A percentile compares a stretch with the other conserved stretches of the same genome.
Conservation (phyloP, 2,888 invertebrate species). For the Hedya salicella region DNA sequence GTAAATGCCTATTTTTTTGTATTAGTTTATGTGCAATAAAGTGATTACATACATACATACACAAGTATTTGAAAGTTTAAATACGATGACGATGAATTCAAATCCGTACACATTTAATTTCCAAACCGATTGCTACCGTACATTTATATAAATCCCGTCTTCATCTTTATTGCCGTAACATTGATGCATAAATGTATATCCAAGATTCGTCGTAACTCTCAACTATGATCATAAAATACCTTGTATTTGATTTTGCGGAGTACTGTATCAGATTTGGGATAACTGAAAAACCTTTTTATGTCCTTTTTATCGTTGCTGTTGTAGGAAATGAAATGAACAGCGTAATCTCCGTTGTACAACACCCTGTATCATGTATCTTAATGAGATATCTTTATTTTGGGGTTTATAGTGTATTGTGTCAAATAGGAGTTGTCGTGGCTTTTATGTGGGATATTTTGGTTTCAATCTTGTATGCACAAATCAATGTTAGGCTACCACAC, state of each 20-base stretch:
- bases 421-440: not conserved
- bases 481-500: not conserved
- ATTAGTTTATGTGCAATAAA: too few relatives aligned
- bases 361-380: constrained; percentile 38
- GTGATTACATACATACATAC: too few relatives aligned
- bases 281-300: constrained; percentile 39
- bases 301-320: constrained; percentile 25
- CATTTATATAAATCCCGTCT: constrained; percentile 11
- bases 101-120: too few relatives aligned
- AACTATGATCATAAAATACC: constrained; percentile 37
- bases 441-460: not conserved
- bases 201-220: constrained; percentile 32
- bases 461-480: not conserved
- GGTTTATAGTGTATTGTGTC: constrained; percentile 13
- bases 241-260: constrained; percentile 42
- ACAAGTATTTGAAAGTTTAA: too few relatives aligned
- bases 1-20: too few relatives aligned
- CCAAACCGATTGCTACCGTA: constrained; percentile 16
- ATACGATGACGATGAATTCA: too few relatives aligned
- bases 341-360: constrained; percentile 37
- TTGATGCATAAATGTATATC: constrained; percentile 39
- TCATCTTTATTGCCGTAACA: constrained; percentile 23
- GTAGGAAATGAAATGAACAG: constrained; percentile 40
- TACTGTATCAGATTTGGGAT: constrained; percentile 33
- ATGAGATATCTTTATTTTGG: constrained; percentile 39